A percentile compares a stretch with the other conserved stretches of the same genome.
These are phyloP conservation scores for Hirtodrosophila confusa DNA, from an alignment of 2,888 invertebrate species.

Conservation along the genomic window DNA sequence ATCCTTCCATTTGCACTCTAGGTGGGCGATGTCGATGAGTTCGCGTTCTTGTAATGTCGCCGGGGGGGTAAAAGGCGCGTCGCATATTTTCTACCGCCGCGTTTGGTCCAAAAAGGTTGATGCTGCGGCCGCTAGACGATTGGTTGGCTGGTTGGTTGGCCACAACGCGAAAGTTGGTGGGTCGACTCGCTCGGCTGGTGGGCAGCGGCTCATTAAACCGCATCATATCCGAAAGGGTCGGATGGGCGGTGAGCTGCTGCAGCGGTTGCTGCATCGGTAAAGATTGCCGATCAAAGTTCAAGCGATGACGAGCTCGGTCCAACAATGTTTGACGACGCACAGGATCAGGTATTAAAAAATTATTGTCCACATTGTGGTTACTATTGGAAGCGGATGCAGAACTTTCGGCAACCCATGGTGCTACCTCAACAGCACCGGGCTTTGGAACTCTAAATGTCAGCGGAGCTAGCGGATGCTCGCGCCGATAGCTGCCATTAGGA, in stretches of 20 bases:
- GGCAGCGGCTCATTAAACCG: slow-evolving; percentile 35
- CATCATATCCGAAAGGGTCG: slow-evolving; percentile 35
- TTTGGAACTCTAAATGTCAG: neutral
- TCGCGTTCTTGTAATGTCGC: slow-evolving; percentile 17
- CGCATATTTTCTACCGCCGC: slow-evolving; percentile 16
- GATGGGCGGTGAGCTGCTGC: slow-evolving; percentile 1
- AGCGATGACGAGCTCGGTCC: slow-evolving; percentile 34
- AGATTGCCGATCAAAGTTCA: slow-evolving; percentile 20
- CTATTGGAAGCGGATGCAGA: slow-evolving; percentile 5
- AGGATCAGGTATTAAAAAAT: slow-evolving; percentile 17
- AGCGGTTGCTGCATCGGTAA: slow-evolving; percentile 14
- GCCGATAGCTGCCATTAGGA: slow-evolving; percentile 64
- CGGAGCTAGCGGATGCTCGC: slow-evolving; percentile 3
- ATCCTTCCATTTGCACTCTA: slow-evolving; percentile 24
- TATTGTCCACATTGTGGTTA: slow-evolving; percentile 18
- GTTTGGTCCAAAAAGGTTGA: slow-evolving; percentile 30
- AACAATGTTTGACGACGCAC: slow-evolving; percentile 33
- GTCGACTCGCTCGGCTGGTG: slow-evolving; percentile 30
- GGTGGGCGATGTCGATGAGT: slow-evolving; percentile 17
- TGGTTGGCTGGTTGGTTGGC: slow-evolving; percentile 21
- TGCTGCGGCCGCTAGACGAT: slow-evolving; percentile 28
- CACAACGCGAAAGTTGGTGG: slow-evolving; percentile 11
- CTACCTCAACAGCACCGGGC: slow-evolving; percentile 26
- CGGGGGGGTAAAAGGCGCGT: slow-evolving; percentile 23
- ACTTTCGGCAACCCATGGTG: slow-evolving; percentile 28